These are phyloP conservation scores for Chaetura pelagica DNA, from an alignment of 2,113 vertebrate species.

Conservation along the genomic window DNA sequence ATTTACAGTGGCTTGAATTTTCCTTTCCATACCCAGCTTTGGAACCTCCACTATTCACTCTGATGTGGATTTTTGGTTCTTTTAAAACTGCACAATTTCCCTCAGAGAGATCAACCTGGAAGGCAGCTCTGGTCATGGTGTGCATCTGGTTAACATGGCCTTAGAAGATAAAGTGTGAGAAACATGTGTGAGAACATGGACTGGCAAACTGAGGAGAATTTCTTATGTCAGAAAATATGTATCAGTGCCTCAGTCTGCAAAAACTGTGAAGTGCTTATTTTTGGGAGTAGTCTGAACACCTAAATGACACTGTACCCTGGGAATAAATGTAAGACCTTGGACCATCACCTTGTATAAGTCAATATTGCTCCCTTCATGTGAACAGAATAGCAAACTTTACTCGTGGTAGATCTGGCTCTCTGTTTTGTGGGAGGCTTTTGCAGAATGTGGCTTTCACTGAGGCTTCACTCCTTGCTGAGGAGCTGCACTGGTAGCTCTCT, in stretches of 20 bases:
- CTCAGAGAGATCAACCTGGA: neutral
- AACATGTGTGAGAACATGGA: neutral
- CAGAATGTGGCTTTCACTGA: neutral
- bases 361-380: neutral
- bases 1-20: neutral
- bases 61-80: neutral
- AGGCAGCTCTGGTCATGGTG: neutral
- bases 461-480: neutral
- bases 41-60: neutral
- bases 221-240: neutral
- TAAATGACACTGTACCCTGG: neutral
- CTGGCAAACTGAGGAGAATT: neutral
- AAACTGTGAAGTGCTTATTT: neutral
- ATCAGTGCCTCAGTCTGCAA: neutral
- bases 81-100: neutral
- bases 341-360: neutral
- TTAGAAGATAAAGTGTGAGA: neutral
- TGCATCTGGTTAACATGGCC: neutral
- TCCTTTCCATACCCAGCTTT: neutral
- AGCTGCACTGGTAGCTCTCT: neutral
- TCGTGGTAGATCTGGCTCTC: neutral
- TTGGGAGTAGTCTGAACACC: neutral
- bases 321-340: neutral
- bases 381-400: neutral
- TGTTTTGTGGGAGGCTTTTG: neutral